Evolutionary conservation across 2,113 vertebrate genomes (phyloP), one percentile per base, ranked within the genome.

Genomic region (Neolamprologus ventralis): DNA sequence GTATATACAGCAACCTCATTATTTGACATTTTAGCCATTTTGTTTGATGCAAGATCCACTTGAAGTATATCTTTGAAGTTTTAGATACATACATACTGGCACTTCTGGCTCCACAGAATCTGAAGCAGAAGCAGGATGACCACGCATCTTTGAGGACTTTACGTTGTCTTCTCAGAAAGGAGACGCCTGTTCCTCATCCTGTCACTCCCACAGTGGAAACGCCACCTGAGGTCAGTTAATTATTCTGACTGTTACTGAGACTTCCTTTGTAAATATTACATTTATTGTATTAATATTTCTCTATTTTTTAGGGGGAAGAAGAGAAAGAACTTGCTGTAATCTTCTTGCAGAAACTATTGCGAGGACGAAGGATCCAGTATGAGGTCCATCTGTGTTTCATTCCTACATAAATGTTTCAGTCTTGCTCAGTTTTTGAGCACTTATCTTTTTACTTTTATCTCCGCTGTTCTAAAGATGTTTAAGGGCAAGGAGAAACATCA

Each of bases 341-440:
- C 91, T 92, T 85, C 86, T 89, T 99, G 89, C 98, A 99, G 94
- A 97, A 97, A 87, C 84, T 99, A 85, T 94, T 99, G 57, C 96
- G 98, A 87, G 98, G 98, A 92, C 96, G 98, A 92, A 97, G 95
- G 9, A 53, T 97, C 83, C 98, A 99, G 93, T 97, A 96, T 86
- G 95, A 96, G 98, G 98, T 99, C 90, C 35, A 88, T 80, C 21
- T 16, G 11, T 82, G 60, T 23, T n/a, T 13, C 6, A 60, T 68
- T 55, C 21, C 12, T 54, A 17, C n/a, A 42, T 33, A 40, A 60
- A 19, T 31, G 5, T 53, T 80, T 51, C 9, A 28, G 79, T 57
- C n/a, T 13, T 68, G 7, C n/a, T 31, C 65, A 1, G 57, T 84
- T 16, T 88, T 71, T 40, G 6, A 75, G 4, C 33, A 9, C 28